These are phyloP conservation scores for Trichacis sp. DNA, from an alignment of 2,888 invertebrate species.

Conservation along the genomic window DNA sequence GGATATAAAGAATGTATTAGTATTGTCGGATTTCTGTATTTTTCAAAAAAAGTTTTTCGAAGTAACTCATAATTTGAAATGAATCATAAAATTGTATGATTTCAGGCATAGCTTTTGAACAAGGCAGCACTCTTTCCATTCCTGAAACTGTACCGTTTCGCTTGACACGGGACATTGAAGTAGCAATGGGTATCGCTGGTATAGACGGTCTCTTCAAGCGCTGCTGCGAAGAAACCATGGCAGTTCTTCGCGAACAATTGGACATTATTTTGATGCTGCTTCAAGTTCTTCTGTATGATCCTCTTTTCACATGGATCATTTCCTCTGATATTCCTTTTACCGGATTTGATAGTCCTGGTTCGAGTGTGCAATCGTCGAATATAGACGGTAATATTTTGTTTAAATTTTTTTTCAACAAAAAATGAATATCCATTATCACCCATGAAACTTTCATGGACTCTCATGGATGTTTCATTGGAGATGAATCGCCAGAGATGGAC, in stretches of 20 bases:
- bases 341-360: neutral
- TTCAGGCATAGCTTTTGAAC: conserved; percentile 93
- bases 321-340: conserved; percentile 13
- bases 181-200: conserved; percentile 93
- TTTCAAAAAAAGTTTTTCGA: too few relatives aligned
- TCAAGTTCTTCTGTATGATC: conserved; percentile 92
- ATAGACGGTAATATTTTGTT: too few relatives aligned
- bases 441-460: too few relatives aligned
- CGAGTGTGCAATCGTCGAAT: neutral
- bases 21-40: too few relatives aligned
- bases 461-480: too few relatives aligned
- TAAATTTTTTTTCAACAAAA: too few relatives aligned
- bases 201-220: conserved; percentile 89
- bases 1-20: too few relatives aligned
- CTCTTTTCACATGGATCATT: conserved; percentile 88
- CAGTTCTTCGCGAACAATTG: conserved; percentile 82
- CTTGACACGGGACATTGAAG: conserved; percentile 91
- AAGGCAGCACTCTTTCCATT: conserved; percentile 86
- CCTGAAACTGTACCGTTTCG: conserved; percentile 96
- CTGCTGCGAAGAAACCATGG: conserved; percentile 89
- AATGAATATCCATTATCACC: too few relatives aligned
- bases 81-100: neutral
- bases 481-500: too few relatives aligned
- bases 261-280: conserved; percentile 87
- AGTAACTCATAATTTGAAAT: too few relatives aligned